phyloP scores from a whole-genome alignment of 2,113 vertebrate species.

The Tragelaphus strepsiceros region DNA sequence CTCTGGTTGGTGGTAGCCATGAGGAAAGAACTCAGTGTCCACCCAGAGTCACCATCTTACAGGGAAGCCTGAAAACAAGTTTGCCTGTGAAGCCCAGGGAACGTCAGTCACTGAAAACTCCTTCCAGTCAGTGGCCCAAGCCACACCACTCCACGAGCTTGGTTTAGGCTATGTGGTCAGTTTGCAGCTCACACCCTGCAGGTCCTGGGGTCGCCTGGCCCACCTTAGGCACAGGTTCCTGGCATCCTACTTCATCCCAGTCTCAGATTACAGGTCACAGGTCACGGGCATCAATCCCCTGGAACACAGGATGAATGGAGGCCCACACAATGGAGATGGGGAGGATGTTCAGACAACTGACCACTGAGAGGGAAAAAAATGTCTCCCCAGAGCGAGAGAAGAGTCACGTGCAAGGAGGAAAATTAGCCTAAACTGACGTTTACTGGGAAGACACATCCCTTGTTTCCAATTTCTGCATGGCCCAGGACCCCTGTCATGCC shows the following conservation, averaged over 20 bases:
- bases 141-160: background rate
- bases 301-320: background rate
- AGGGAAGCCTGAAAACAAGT: background rate
- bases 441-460: fast-evolving
- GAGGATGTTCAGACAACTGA: too few species aligned
- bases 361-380: fast-evolving
- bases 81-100: too few species aligned
- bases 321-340: background rate
- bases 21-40: fast-evolving
- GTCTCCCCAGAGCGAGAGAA: fast-evolving
- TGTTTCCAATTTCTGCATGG: fast-evolving
- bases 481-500: background rate
- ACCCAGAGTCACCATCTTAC: background rate
- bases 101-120: background rate
- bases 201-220: too few species aligned
- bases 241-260: too few species aligned
- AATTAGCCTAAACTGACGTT: fast-evolving
- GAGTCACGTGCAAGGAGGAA: fast-evolving
- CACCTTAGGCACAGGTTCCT: too few species aligned
- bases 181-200: fast-evolving
- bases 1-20: background rate
- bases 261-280: background rate
- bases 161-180: fast-evolving
- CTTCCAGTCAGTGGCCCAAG: background rate
- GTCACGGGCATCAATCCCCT: background rate